Conservation (phyloP, 2,888 invertebrate genomes). For the Lamellibrachia satsuma region DNA sequence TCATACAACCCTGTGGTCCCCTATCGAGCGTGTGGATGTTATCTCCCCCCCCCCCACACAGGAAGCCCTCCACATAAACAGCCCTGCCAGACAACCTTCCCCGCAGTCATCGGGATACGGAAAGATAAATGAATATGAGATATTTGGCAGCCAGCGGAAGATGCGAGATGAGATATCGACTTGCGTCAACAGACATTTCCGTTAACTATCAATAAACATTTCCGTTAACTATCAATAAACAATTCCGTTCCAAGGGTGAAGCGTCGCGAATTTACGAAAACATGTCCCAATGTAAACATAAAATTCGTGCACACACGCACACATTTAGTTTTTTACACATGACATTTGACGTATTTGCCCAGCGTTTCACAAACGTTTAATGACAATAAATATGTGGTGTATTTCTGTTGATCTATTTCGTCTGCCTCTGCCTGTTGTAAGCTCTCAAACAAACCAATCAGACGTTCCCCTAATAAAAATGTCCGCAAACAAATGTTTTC, state of each 20-base stretch:
- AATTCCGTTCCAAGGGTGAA: background rate
- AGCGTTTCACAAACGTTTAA: too few species aligned
- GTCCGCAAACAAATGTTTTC: too few species aligned
- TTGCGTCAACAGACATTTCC: background rate
- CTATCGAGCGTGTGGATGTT: background rate
- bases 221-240: background rate
- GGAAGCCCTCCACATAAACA: background rate
- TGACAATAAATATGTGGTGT: too few species aligned
- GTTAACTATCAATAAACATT: background rate
- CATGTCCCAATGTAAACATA: background rate
- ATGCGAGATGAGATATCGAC: constrained; percentile 17
- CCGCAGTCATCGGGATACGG: background rate
- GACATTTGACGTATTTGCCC: too few species aligned
- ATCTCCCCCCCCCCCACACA: background rate
- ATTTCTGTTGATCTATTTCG: too few species aligned
- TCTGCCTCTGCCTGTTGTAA: too few species aligned
- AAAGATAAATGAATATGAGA: background rate
- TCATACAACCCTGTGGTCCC: background rate
- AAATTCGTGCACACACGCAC: background rate
- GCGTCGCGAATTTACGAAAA: background rate
- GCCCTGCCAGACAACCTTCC: background rate
- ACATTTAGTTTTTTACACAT: too few species aligned
- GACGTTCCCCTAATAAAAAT: too few species aligned
- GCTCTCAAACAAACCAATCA: too few species aligned
- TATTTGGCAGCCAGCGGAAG: background rate